Conservation (phyloP, 35 echinoderm and acorn worm genomes). For the Apostichopus japonicus region DNA sequence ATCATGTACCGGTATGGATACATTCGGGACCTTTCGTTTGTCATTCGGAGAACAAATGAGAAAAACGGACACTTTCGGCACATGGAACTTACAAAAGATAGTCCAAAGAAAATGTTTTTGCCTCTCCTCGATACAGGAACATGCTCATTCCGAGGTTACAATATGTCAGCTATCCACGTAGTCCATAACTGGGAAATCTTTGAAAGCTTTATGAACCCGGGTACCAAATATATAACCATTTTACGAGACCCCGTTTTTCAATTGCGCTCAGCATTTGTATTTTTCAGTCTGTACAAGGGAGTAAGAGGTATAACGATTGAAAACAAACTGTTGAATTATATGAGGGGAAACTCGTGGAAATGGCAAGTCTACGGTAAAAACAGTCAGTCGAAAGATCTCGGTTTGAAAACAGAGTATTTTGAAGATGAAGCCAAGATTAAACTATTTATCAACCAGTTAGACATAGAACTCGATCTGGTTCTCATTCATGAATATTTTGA, state of each 20-base stretch:
- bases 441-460: not conserved
- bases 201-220: slow-evolving; percentile 45
- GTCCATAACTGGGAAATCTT: slow-evolving; percentile 30
- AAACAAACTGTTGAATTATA: not conserved
- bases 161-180: slow-evolving; percentile 56
- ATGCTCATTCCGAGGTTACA: slow-evolving; percentile 47
- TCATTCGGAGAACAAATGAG: not conserved
- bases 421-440: slow-evolving; percentile 14
- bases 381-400: slow-evolving; percentile 16
- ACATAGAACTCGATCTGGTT: not conserved
- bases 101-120: slow-evolving; percentile 4
- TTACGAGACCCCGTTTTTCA: slow-evolving; percentile 60
- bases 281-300: not conserved
- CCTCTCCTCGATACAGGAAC: not conserved
- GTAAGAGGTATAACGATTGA: not conserved
- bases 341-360: not conserved
- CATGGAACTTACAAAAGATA: not conserved
- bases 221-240: slow-evolving; percentile 60
- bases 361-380: not conserved
- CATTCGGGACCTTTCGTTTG: not conserved
- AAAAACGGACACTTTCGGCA: not conserved
- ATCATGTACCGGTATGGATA: not conserved
- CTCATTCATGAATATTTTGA: slow-evolving; percentile 9
- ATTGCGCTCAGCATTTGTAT: slow-evolving; percentile 57
- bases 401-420: not conserved